phyloP scores from a whole-genome alignment of 1,140 invertebrate genomes.

The Lasaia peninsularis region DNA sequence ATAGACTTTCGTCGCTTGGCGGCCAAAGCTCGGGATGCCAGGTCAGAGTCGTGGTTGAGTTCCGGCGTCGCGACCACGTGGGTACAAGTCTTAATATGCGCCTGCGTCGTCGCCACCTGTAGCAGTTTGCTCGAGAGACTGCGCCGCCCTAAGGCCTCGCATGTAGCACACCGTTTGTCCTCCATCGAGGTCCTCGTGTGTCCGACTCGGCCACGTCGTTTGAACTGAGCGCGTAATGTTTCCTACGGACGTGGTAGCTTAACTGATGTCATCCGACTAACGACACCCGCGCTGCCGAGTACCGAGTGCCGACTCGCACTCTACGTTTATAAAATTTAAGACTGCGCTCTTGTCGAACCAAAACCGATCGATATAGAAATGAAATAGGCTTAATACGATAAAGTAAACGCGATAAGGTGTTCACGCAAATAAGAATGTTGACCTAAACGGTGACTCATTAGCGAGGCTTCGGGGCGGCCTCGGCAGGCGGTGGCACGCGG shows the following conservation, averaged over 20 bases:
- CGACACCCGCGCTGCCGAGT: constrained; percentile 51
- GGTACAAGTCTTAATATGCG: constrained; percentile 63
- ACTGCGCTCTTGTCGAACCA: constrained; percentile 40
- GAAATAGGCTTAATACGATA: constrained; percentile 73
- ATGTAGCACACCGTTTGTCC: constrained; percentile 65
- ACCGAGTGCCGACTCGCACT: constrained; percentile 33
- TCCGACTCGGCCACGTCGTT: constrained; percentile 56
- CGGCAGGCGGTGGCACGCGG: constrained; percentile 55
- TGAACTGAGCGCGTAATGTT: constrained; percentile 67
- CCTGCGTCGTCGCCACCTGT: constrained; percentile 68
- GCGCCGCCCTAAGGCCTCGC: constrained; percentile 63
- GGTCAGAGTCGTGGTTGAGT: constrained; percentile 46
- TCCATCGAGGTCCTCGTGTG: constrained; percentile 69
- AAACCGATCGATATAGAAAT: constrained; percentile 61
- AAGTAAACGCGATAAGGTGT: constrained; percentile 66
- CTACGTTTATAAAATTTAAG: constrained; percentile 57
- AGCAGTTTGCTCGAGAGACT: constrained; percentile 65
- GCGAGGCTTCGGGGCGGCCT: constrained; percentile 39
- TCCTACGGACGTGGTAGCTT: constrained; percentile 63
- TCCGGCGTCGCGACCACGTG: constrained; percentile 46
- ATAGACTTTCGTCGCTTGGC: constrained; percentile 70
- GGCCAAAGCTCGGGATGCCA: constrained; percentile 61
- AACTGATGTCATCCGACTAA: constrained; percentile 72
- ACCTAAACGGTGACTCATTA: constrained; percentile 57
- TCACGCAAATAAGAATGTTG: constrained; percentile 72